A percentile compares a stretch with the other conserved stretches of the same genome.
Conservation (phyloP, 2,113 vertebrate species). For the Perca fluviatilis region DNA sequence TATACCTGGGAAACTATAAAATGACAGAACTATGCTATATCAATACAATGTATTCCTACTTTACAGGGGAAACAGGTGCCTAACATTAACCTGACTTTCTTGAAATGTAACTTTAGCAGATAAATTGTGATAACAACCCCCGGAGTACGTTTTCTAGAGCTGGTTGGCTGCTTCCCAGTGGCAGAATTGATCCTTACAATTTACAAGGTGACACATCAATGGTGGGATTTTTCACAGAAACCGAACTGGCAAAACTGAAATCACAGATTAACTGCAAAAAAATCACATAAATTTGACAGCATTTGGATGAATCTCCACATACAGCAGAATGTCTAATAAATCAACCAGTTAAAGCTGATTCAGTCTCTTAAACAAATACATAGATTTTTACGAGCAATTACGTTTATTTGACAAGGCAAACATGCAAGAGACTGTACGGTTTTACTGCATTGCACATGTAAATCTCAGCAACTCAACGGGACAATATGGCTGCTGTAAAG, state of each 20-base stretch:
- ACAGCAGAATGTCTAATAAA: not conserved
- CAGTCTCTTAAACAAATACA: not conserved
- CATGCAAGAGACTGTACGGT: not conserved
- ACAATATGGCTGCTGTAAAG: not conserved
- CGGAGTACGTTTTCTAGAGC: conserved; percentile 1
- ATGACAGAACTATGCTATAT: not conserved
- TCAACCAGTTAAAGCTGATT: not conserved
- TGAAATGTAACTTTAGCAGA: conserved; percentile 12
- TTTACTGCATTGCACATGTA: conserved; percentile 10
- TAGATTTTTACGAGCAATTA: conserved; percentile 20
- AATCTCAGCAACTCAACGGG: not conserved
- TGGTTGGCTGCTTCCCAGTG: conserved; percentile 33
- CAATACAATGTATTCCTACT: not conserved
- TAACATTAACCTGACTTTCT: not conserved
- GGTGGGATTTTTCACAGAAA: conserved; percentile 53
- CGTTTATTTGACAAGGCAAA: conserved; percentile 4
- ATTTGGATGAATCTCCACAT: not conserved
- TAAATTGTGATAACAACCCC: conserved; percentile 14
- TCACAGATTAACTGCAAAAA: conserved; percentile 5
- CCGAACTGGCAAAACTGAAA: conserved; percentile 24
- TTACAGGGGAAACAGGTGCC: not conserved
- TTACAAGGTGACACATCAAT: conserved; percentile 52
- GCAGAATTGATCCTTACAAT: conserved; percentile 35
- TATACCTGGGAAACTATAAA: conserved; percentile 30
- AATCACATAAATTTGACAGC: conserved; percentile 20